Percentiles rank a stretch among this genome's conserved stretches.
Conservation (phyloP, 2,797 vertebrate species). For the Enteromius treurensis region DNA sequence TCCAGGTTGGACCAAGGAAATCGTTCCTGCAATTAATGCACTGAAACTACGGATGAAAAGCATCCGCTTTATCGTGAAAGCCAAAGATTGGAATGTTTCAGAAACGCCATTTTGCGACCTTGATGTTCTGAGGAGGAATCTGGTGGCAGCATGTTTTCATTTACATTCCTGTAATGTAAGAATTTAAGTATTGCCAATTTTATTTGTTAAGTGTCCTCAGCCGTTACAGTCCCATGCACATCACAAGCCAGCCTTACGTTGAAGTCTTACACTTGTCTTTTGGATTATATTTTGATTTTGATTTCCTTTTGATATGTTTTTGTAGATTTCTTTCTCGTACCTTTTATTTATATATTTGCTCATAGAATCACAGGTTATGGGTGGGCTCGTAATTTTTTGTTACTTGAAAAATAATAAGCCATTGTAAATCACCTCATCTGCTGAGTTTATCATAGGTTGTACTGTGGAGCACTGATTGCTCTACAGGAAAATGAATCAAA, state of each 20-base stretch:
- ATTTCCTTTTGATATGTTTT: not conserved
- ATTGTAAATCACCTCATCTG: conserved; percentile 44
- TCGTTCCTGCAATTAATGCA: not conserved
- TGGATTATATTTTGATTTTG: not conserved
- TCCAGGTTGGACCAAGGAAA: not conserved
- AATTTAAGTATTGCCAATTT: conserved; percentile 5
- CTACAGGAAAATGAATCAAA: conserved; percentile 24
- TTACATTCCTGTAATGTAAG: conserved; percentile 19
- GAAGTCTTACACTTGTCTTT: not conserved
- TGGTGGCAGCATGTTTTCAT: not conserved
- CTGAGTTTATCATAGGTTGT: conserved; percentile 47
- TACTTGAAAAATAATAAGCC: conserved; percentile 43
- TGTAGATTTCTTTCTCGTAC: not conserved
- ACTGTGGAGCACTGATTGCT: conserved; percentile 18
- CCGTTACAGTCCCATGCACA: not conserved
- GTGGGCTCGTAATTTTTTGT: conserved; percentile 10
- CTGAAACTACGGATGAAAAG: not conserved
- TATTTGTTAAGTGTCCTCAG: conserved; percentile 25
- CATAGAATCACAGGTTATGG: conserved; percentile 11
- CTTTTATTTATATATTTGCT: conserved; percentile 38
- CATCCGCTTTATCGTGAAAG: conserved; percentile 13
- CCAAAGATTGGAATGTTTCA: conserved; percentile 25
- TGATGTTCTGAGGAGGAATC: conserved; percentile 7
- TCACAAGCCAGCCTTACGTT: conserved; percentile 25
- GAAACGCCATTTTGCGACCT: not conserved